These are phyloP conservation scores for Enteromius thamalakanensis DNA, from an alignment of 2,797 vertebrate genomes.

Conservation along the genomic window DNA sequence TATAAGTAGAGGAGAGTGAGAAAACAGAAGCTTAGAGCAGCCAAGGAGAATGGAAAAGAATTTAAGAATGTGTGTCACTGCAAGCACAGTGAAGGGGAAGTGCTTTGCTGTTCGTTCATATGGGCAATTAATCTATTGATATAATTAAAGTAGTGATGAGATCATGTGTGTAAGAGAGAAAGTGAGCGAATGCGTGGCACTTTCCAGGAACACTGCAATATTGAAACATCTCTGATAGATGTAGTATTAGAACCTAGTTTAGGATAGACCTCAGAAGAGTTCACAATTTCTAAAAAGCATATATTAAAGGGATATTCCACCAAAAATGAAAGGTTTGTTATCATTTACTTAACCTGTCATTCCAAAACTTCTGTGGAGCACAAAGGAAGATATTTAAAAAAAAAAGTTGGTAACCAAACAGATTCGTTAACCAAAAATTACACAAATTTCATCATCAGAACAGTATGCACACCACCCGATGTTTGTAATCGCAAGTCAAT, in stretches of 20 bases:
- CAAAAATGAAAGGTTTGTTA: not conserved
- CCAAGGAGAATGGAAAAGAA: constrained; percentile 39
- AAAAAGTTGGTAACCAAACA: not conserved
- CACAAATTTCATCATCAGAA: no score
- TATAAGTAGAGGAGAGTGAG: constrained; percentile 45
- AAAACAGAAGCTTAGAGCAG: constrained; percentile 51
- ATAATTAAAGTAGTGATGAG: constrained; percentile 69
- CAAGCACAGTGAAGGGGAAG: constrained; percentile 59
- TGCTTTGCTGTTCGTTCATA: constrained; percentile 63
- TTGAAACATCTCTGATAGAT: not conserved
- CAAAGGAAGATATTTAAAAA: not conserved
- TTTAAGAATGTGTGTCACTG: constrained; percentile 64
- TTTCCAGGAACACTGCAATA: constrained; percentile 41
- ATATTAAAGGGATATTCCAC: not conserved
- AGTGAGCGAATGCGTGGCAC: constrained; percentile 1
- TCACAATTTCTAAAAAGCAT: not conserved
- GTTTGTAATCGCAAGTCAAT: no score
- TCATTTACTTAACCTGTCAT: not conserved
- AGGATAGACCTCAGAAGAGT: not conserved
- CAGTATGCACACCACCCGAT: no score
- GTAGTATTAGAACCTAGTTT: not conserved
- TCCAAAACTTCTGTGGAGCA: not conserved
- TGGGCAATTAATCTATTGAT: constrained; percentile 78
- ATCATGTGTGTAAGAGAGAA: constrained; percentile 19
- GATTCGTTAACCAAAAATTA: not conserved